Evolutionary conservation across 2,888 invertebrate species (phyloP), one percentile per base, ranked within the genome.

Genomic region (Acronicta leporina): DNA sequence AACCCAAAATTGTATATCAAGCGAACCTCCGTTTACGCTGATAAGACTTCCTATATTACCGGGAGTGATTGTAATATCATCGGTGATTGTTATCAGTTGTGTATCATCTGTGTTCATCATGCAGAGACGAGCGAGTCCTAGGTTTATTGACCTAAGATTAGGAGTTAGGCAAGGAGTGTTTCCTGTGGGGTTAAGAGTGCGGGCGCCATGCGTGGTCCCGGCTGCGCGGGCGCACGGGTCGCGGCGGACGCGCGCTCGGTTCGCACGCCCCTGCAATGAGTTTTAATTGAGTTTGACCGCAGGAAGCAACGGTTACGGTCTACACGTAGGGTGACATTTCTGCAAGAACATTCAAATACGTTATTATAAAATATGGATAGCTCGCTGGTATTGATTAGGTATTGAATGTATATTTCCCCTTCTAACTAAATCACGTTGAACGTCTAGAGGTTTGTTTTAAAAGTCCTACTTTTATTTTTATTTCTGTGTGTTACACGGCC

Each of bases 211-310:
- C 65, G 57, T 20, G 55, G 38, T 50, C 62, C 50, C 60, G 48
- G 46, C 43, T 48, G 51, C 58, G 61, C 59, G 33, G 45, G 56
- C 67, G 63, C 63, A 45, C 49, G 63, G 33, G 33, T 46, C 60
- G 35, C 42, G 48, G 49, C 60, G 68, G 66, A 77, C 74, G 75
- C 70, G 68, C 77, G 83, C 82, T 75, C 84, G 83, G 87, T 92
- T 93, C 93, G 91, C 93, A 93, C 92, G 93, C 91, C 87, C 91
- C 90, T 87, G 86, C 91, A 90, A 92, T 92, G 86, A 91, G 88
- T 91, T 93, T 92, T 93, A 93, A 94, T 93, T 92, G 87, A 92
- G 89, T 89, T 81, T 82, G 86, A 79, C 80, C 87, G 86, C 90
- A 92, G 92, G 92, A 91, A 90, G 81, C 87, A 84, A 85, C 85